These are phyloP conservation scores for Alethe diademata DNA, from an alignment of 2,113 vertebrate species.

Conservation along the genomic window DNA sequence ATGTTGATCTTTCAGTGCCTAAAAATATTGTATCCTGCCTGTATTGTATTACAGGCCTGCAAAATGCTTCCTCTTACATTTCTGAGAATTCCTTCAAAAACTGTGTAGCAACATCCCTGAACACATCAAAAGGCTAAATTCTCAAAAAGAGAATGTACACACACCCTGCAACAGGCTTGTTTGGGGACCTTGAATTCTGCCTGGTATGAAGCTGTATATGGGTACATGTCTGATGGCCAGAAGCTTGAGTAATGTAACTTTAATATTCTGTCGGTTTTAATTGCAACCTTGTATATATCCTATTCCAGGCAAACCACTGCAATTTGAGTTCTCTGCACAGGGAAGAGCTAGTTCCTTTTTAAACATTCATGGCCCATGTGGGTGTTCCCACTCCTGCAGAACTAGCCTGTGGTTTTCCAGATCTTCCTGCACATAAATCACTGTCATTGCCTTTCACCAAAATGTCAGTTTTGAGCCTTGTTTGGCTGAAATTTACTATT, in stretches of 20 bases:
- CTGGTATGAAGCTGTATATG: neutral
- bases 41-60: neutral
- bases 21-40: neutral
- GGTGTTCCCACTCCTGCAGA: neutral
- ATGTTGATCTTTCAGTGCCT: conserved; percentile 46
- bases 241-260: neutral
- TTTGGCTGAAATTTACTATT: neutral
- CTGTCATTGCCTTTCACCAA: neutral
- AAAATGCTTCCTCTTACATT: neutral
- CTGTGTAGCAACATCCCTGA: neutral
- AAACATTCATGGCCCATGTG: neutral
- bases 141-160: neutral
- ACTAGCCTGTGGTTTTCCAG: neutral
- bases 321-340: neutral
- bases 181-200: neutral
- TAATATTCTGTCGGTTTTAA: neutral
- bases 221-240: neutral
- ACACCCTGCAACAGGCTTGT: neutral
- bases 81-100: neutral
- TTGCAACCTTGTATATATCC: neutral
- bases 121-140: neutral
- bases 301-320: neutral
- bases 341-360: neutral
- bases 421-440: neutral
- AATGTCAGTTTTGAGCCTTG: neutral